phyloP scores from a whole-genome alignment of 2,113 vertebrate species.

The Thunnus maccoyii region DNA sequence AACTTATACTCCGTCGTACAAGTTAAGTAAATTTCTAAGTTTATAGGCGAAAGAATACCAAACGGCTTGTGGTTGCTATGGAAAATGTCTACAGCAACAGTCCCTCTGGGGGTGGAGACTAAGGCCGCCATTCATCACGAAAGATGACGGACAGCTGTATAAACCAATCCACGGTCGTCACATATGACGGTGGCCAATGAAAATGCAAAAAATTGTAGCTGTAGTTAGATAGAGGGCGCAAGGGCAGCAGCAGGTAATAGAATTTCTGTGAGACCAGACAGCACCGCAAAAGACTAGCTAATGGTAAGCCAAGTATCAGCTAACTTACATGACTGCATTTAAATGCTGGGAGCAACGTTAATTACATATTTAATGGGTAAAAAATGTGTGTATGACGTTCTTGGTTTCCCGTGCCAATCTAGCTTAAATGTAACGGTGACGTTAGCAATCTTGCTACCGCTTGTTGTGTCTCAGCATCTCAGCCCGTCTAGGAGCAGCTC shows the following conservation, averaged over 20 bases:
- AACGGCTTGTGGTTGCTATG: slow-evolving; percentile 82
- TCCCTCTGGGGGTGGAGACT: slow-evolving; percentile 28
- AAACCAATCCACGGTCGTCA: slow-evolving; percentile 45
- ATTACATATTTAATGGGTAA: too few relatives aligned
- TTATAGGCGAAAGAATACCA: neutral
- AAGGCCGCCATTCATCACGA: fast-evolving
- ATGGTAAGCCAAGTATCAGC: slow-evolving; percentile 63
- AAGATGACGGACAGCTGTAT: slow-evolving; percentile 43
- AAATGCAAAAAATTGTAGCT: neutral
- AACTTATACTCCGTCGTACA: neutral
- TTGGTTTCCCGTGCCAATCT: neutral
- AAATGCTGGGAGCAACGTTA: neutral
- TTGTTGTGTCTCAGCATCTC: slow-evolving; percentile 42
- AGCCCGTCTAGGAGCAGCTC: neutral
- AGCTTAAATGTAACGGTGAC: slow-evolving; percentile 7
- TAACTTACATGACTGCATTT: neutral
- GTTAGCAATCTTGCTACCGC: slow-evolving; percentile 49
- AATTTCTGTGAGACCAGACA: slow-evolving; percentile 2
- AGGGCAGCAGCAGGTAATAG: slow-evolving; percentile 14
- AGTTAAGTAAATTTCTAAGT: neutral
- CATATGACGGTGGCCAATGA: slow-evolving; percentile 54
- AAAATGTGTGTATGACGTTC: neutral
- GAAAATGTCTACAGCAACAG: slow-evolving; percentile 71
- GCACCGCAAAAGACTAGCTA: slow-evolving; percentile 42
- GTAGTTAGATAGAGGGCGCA: slow-evolving; percentile 64